Evolutionary conservation across 2,113 vertebrate genomes (phyloP).

Genomic region (Mus musculus): DNA sequence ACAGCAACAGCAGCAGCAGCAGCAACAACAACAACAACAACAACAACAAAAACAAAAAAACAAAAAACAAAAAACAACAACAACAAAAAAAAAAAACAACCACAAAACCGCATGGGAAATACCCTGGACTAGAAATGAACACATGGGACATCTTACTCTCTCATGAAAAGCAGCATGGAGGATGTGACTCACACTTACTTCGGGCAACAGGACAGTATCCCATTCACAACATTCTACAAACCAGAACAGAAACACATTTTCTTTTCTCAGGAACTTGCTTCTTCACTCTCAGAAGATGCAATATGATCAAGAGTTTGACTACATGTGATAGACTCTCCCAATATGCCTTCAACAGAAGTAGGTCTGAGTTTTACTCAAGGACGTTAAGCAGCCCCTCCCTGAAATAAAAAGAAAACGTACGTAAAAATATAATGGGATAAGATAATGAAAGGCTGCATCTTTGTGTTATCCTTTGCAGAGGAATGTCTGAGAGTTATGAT

Average conservation of each 20-base stretch:
- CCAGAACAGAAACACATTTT: no score
- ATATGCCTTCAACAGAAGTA: no score
- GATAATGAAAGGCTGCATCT: not conserved
- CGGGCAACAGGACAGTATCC: not conserved
- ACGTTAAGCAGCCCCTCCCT: no score
- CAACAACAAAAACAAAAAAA: no score
- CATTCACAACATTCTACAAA: not conserved
- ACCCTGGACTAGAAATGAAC: not conserved
- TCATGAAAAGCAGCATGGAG: not conserved
- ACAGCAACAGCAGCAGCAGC: no score
- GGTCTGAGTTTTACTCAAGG: no score
- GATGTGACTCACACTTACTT: not conserved
- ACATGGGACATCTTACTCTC: not conserved
- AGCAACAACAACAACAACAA: no score
- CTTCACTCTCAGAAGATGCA: not conserved
- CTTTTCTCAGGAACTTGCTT: not conserved
- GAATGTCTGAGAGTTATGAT: not conserved
- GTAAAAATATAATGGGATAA: not conserved
- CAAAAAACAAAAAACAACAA: no score
- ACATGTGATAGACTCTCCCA: no score
- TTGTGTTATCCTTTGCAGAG: not conserved
- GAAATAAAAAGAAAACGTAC: not conserved
- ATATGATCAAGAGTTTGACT: not conserved
- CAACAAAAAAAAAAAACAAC: no score
- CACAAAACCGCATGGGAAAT: not conserved